Evolutionary conservation across 2,113 vertebrate species (phyloP).

Genomic region (Oreocharis arfaki): DNA sequence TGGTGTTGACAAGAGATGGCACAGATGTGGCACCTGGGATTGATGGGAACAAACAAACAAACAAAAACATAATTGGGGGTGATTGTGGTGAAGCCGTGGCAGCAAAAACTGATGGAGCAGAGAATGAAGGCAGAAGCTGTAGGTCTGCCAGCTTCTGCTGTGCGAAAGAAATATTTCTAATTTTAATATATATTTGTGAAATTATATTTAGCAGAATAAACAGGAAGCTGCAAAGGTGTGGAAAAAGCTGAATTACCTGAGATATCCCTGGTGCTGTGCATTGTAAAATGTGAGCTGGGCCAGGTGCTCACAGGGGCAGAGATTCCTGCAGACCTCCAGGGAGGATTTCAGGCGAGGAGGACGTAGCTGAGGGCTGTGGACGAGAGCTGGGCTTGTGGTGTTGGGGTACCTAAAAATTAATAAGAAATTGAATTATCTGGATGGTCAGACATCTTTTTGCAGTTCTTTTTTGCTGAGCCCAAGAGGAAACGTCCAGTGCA

Average conservation of each 20-base stretch:
- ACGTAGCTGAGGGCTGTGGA: neutral
- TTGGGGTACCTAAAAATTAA: neutral
- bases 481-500: neutral
- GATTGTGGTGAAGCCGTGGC: neutral
- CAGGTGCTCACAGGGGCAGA: neutral
- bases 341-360: neutral
- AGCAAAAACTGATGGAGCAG: neutral
- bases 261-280: neutral
- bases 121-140: neutral
- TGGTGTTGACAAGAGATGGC: neutral
- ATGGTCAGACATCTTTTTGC: neutral
- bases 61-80: neutral
- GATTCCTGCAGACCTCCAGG: neutral
- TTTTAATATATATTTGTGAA: neutral
- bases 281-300: neutral
- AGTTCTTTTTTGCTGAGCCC: neutral
- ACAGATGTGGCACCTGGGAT: neutral
- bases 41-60: neutral
- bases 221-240: neutral
- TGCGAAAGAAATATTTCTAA: neutral
- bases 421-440: neutral
- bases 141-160: neutral
- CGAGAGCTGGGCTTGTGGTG: neutral
- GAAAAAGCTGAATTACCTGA: neutral
- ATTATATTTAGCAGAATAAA: neutral